A percentile compares a stretch with the other conserved stretches of the same genome.
These are phyloP conservation scores for Tiliacea aurago DNA, from an alignment of 2,888 invertebrate genomes.

Conservation along the genomic window DNA sequence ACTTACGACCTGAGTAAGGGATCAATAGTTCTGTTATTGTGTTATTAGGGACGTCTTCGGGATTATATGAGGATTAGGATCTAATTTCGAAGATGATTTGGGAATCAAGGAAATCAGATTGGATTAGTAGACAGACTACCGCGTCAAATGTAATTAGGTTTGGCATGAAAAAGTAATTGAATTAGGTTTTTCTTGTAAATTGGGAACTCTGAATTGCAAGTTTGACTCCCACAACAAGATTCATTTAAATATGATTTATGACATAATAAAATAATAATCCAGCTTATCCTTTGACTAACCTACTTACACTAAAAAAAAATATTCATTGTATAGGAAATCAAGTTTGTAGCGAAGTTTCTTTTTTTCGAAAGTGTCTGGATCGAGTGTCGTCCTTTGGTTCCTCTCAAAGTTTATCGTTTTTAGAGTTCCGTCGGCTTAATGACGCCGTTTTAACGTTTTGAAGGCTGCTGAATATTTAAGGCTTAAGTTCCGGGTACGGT, in stretches of 20 bases:
- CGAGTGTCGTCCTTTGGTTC: slow-evolving; percentile 84
- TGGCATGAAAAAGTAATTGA: slow-evolving; percentile 35
- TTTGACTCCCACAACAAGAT: not conserved
- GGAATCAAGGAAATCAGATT: slow-evolving; percentile 51
- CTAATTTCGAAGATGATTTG: slow-evolving; percentile 58
- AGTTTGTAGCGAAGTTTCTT: slow-evolving; percentile 78
- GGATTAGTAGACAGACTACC: slow-evolving; percentile 31
- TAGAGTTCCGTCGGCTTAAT: slow-evolving; percentile 81
- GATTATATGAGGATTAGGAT: slow-evolving; percentile 50
- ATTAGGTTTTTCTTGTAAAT: slow-evolving; percentile 11
- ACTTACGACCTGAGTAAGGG: slow-evolving; percentile 58
- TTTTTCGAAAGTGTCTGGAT: slow-evolving; percentile 84
- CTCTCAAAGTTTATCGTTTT: slow-evolving; percentile 87
- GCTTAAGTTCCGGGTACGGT: slow-evolving; percentile 65
- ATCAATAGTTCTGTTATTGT: slow-evolving; percentile 64
- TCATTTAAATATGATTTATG: not conserved
- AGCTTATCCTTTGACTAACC: slow-evolving; percentile 23
- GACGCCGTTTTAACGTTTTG: slow-evolving; percentile 69
- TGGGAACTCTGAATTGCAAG: not conserved
- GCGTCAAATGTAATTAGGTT: slow-evolving; percentile 40
- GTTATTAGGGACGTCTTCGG: slow-evolving; percentile 50
- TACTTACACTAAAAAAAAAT: slow-evolving; percentile 29
- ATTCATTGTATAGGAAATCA: slow-evolving; percentile 67
- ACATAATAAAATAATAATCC: not conserved
- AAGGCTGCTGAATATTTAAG: slow-evolving; percentile 68